Base-by-base conservation (phyloP, 2,113 vertebrate genomes). In the Lasiurus cinereus region DNA sequence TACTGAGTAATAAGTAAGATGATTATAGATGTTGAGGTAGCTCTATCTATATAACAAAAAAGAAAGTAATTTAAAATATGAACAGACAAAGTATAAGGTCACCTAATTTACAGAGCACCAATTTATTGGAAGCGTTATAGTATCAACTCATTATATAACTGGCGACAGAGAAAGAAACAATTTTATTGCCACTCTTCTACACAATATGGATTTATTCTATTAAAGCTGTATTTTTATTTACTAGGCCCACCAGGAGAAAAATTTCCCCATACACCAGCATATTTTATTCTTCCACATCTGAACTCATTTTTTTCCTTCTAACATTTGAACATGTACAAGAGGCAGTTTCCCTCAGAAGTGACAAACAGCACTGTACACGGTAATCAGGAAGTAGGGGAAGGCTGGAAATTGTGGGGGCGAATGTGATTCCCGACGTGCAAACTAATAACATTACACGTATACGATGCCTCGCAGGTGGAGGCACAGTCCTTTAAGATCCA, bases 291-390 rank as follows among this genome's bases (percentile, higher is more conserved):
- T 89, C 66, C 93, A 93, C 31, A 50, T 52, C 50, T 14, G 88
- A 78, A 22, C 9, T 84, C 31, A 87, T 78, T 93, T 94, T 29
- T 83, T 29, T 19, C 22, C 43, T 82, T 88, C 64, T 79, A 90
- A 48, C n/a, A 43, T 29, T 50, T 48, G 62, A 94, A 73, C 50
- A 5, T 31, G 33, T 67, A 91, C 56, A 85, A 92, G 48, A 87
- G 74, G 29, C 88, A 73, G 21, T 50, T 95, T 70, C 27, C 62
- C 80, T 72, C 87, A 76, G 82, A 93, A 95, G 64, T 94, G 88
- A 95, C 80, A 89, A 62, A 77, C 3, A 66, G 56, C 62, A 62
- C 13, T 8, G 2, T 7, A 69, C 50, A 67, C 24, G 66, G 64
- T 52, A 52, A 56, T 14, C 79, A 79, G 52, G 39, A 29, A 36